Percentiles rank a stretch among this genome's conserved stretches.
Conservation (phyloP, 2,113 vertebrate species). For the Chloropsis hardwickii region DNA sequence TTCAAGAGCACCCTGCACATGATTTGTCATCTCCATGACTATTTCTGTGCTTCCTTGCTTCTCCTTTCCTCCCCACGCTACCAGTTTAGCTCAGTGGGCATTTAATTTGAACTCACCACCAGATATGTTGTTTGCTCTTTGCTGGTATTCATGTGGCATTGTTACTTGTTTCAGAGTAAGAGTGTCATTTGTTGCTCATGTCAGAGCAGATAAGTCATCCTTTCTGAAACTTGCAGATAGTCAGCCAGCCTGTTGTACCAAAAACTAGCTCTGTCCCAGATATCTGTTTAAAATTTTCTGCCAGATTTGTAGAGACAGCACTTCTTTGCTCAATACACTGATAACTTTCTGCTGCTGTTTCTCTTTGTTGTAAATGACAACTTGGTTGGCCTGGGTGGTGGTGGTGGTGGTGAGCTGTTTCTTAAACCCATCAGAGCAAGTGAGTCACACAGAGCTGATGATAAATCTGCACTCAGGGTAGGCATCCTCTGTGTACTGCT, state of each 20-base stretch:
- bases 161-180: not conserved
- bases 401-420: not conserved
- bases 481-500: not conserved
- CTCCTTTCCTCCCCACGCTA: rapidly evolving
- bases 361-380: not conserved
- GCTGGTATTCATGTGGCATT: not conserved
- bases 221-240: not conserved
- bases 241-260: not conserved
- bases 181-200: not conserved
- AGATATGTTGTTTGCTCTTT: not conserved
- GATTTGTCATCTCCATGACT: not conserved
- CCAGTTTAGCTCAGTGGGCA: not conserved
- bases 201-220: not conserved
- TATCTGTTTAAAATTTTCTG: not conserved
- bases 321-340: not conserved
- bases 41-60: not conserved
- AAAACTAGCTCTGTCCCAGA: not conserved
- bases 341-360: not conserved
- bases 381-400: not conserved
- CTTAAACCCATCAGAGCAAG: not conserved
- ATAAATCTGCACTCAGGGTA: not conserved
- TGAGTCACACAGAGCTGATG: not conserved
- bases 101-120: not conserved
- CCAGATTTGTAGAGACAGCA: not conserved
- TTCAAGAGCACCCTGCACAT: not conserved